phyloP scores from a whole-genome alignment of 2,113 vertebrate genomes.

The Oreocharis arfaki region DNA sequence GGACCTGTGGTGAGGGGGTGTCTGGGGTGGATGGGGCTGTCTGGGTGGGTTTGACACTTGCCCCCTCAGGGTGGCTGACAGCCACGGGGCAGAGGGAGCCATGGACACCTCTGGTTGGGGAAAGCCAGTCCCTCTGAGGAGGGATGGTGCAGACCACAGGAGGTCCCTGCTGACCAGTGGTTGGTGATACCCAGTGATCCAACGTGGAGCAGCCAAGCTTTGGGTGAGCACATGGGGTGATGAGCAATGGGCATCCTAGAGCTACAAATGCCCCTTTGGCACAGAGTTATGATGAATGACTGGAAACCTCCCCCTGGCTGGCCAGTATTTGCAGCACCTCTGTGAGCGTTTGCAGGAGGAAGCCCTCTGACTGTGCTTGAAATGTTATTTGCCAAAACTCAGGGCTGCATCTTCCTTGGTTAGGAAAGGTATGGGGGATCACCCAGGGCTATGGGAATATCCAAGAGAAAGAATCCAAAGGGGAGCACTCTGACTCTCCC shows the following conservation, averaged over 20 bases:
- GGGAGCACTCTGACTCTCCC: not conserved
- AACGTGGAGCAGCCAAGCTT: not conserved
- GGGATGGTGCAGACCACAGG: not conserved
- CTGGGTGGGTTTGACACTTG: not conserved
- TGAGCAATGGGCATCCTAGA: not conserved
- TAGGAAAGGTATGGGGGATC: not conserved
- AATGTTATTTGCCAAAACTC: not conserved
- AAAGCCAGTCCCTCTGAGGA: not conserved
- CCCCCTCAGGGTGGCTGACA: not conserved
- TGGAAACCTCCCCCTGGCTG: not conserved
- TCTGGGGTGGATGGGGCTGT: not conserved
- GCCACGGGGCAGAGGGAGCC: not conserved
- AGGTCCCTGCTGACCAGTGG: not conserved
- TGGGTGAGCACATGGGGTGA: not conserved
- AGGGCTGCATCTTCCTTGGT: not conserved
- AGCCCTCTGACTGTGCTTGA: not conserved
- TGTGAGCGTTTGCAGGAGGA: not conserved
- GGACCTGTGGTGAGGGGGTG: not conserved
- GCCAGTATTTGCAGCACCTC: not conserved
- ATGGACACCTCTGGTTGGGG: not conserved
- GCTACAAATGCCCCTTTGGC: not conserved
- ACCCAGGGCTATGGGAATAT: not conserved
- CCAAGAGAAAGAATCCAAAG: not conserved
- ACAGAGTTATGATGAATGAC: not conserved
- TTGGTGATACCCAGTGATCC: rapidly evolving